Evolutionary conservation across 1,140 invertebrate genomes (phyloP).

Genomic region (Adoxophyes honmai): DNA sequence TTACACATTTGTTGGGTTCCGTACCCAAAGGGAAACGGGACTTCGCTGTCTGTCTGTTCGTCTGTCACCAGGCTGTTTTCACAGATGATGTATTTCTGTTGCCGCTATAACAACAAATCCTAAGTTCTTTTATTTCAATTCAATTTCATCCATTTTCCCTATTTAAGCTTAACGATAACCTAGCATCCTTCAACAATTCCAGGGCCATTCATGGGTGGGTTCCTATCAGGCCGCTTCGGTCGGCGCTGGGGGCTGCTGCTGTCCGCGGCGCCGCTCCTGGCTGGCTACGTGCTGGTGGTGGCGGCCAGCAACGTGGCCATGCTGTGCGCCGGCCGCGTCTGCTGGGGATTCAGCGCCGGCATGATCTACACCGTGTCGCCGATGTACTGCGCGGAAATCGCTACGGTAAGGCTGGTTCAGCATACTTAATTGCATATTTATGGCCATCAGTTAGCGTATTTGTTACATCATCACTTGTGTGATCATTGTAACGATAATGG

Average conservation of each 20-base stretch:
- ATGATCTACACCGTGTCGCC: slow-evolving; percentile 87
- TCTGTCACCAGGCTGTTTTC: too few species aligned
- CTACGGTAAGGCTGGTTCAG: slow-evolving; percentile 85
- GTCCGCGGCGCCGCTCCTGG: slow-evolving; percentile 81
- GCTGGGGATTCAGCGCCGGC: slow-evolving; percentile 85
- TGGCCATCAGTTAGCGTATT: too few species aligned
- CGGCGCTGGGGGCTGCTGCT: slow-evolving; percentile 84
- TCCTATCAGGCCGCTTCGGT: slow-evolving; percentile 84
- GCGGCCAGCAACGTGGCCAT: slow-evolving; percentile 73
- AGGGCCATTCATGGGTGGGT: slow-evolving; percentile 80
- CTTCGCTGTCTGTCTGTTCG: too few species aligned
- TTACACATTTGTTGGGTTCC: too few species aligned
- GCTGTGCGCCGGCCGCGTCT: slow-evolving; percentile 80
- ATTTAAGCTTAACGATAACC: too few species aligned
- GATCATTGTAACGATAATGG: too few species aligned
- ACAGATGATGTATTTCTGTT: too few species aligned
- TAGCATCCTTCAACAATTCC: slow-evolving; percentile 15
- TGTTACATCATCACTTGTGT: too few species aligned
- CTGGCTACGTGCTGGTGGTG: slow-evolving; percentile 84
- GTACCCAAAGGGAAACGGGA: too few species aligned
- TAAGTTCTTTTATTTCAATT: background rate
- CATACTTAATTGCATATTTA: too few species aligned
- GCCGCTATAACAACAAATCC: too few species aligned
- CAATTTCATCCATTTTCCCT: background rate
- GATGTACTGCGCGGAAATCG: slow-evolving; percentile 93